Conservation (phyloP, 2,888 invertebrate genomes). For the Corbicula japonica region DNA sequence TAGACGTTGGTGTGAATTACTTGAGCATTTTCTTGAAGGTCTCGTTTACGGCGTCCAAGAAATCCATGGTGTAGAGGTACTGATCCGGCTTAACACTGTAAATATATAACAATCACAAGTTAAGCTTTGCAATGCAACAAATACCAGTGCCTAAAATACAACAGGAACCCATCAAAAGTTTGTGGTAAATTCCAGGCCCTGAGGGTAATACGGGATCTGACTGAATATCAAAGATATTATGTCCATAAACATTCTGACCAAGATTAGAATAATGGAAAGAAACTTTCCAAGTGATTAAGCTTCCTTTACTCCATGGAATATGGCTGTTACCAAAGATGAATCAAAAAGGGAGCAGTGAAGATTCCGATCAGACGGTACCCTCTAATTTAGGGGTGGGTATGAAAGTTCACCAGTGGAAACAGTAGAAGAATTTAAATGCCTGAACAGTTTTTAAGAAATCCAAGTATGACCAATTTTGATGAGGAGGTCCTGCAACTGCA, state of each 20-base stretch:
- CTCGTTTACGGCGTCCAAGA: conserved; percentile 91
- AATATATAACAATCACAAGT: conserved; percentile 48
- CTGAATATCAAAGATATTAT: too few species aligned
- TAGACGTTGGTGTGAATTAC: conserved; percentile 16
- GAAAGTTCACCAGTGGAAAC: neutral
- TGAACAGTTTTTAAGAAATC: neutral
- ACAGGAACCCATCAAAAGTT: neutral
- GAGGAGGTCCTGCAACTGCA: neutral
- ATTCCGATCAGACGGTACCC: too few species aligned
- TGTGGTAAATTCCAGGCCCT: too few species aligned
- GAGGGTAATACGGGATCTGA: too few species aligned
- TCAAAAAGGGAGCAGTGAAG: too few species aligned
- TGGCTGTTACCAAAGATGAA: too few species aligned
- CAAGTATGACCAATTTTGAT: neutral
- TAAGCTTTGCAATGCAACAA: neutral
- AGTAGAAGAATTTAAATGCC: neutral
- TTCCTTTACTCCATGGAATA: too few species aligned
- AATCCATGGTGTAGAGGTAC: conserved; percentile 94
- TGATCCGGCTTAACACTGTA: conserved; percentile 92
- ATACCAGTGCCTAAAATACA: neutral
- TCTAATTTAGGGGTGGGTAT: neutral
- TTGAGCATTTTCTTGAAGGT: conserved; percentile 61
- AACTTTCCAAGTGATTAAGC: neutral
- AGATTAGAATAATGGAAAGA: neutral
- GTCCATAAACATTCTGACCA: neutral